Base-by-base conservation (phyloP, 37 sponge, comb jelly and placozoan species). In the Petrosia ficiformis region DNA sequence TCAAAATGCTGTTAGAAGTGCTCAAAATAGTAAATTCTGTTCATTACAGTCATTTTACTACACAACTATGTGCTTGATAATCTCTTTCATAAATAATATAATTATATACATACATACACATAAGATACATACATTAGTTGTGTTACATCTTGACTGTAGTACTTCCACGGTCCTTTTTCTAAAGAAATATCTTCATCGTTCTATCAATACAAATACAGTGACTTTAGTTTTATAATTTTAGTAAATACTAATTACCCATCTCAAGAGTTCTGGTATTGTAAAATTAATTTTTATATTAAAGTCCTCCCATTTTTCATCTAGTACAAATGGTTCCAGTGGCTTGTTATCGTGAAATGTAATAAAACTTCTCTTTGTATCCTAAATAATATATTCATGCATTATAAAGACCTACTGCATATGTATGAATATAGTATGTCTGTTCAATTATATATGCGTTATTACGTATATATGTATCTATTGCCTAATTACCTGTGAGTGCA, bases 271-370 rank as follows among this genome's bases (percentile, higher is more conserved):
- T 28, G 80, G 80, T 2, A 85, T 73, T 32, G 82, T 81, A 11
- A 61, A 42, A 59, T 82, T 87, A 39, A 82, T 48, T 82, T 82
- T 82, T 38, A 77, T 1, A 35, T 87, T 87, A 39, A 81, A 87
- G 54, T 87, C 78, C 41, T 77, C 78, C 82, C 82, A 87, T 28
- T 76, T 57, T 65, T 81, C 82, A 68, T 80, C 65, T 61, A 61
- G 22, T 41, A 87, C 82, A 21, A 82, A 31, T 30, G 76, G 82
- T 67, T 87, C 82, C 77, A 87, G 72, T 29, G 88, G 82, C 59
- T 87, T 87, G 67, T 68, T 54, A 71, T 87, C 88, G 48, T 87
- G 88, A 36, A 87, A 87, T 11, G 88, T 87, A 0, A 70, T 82
- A 71, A 87, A 87, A 25, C 32, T 59, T 32, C 82, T 40, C 44